Base-by-base conservation (phyloP, 2,888 invertebrate genomes). In the Drosophila quinaria region DNA sequence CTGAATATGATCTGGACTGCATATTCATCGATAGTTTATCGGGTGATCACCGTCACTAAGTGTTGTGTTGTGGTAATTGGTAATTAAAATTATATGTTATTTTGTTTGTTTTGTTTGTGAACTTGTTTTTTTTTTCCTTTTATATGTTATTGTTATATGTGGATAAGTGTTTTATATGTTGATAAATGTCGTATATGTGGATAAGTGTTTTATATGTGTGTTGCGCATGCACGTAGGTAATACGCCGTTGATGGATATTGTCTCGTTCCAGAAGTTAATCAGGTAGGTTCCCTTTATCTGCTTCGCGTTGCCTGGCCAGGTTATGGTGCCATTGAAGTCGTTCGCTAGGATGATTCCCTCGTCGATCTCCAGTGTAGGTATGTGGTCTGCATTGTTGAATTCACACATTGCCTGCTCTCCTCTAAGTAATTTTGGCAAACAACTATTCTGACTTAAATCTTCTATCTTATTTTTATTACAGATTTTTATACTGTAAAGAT, bases 331-430 rank as follows among this genome's bases (percentile, higher is more conserved):
- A 51, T 50, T 50, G 33, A 33, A 50, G 17, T 50, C 11, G 33
- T 17, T 50, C 3, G 3, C 31, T 33, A 50, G 19, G 31, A 22
- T 5, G 22, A 44, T 44, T 44, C 44, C 22, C 44, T 22, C 22
- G 11, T 17, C 31, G 50, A 51, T 37, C n/a, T 51, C 50, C 22
- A 13, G 44, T 44, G 13, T 13, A 9, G 22, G 1, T 19, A 42
- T 42, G 4, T 44, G 44, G 6, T 44, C 50, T 10, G 50, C 50
- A 10, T 50, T 50, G 13, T 11, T 35, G 2, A 49, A 17, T 11
- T 49, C 49, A 49, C 49, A 33, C 49, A 49, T 31, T 17, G 33
- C 49, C 6, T 50, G 31, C 19, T 50, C 35, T 35, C 50, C 50
- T 19, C 17, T 35, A 17, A 50, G 22, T 50, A 22, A 8, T 13